Conservation (phyloP, 2,797 vertebrate genomes). For the Chaetodon trifasciatus region DNA sequence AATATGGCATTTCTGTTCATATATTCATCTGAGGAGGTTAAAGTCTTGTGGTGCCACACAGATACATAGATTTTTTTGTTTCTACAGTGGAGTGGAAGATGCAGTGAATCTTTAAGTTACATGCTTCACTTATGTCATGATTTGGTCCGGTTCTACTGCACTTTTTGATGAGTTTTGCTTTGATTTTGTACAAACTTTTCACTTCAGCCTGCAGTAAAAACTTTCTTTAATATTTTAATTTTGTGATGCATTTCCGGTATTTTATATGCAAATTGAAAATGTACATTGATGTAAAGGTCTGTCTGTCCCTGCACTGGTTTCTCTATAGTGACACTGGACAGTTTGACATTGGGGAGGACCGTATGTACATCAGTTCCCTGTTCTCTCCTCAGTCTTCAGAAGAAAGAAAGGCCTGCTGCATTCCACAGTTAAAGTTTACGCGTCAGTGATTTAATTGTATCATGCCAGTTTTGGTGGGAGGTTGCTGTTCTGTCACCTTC, state of each 20-base stretch:
- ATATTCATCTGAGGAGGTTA: neutral
- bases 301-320: conserved; percentile 3
- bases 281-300: neutral
- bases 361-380: conserved; percentile 24
- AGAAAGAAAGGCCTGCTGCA: conserved; percentile 12
- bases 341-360: conserved; percentile 12
- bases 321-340: neutral
- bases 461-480: conserved; percentile 39
- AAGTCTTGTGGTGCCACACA: neutral
- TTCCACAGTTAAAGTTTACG: conserved; percentile 52
- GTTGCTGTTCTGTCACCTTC: conserved; percentile 53
- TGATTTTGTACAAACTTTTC: too few relatives aligned
- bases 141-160: neutral
- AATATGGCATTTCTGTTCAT: neutral
- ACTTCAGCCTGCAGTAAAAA: too few relatives aligned
- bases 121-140: too few relatives aligned
- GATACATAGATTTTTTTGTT: neutral
- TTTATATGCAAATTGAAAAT: neutral
- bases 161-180: neutral
- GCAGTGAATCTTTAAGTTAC: neutral
- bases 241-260: neutral
- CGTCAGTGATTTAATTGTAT: conserved; percentile 50
- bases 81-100: neutral
- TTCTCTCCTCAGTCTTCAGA: conserved; percentile 30
- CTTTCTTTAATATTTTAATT: neutral